Evolutionary conservation across 1,140 invertebrate genomes (phyloP).

Genomic region (Ephestia elutella): DNA sequence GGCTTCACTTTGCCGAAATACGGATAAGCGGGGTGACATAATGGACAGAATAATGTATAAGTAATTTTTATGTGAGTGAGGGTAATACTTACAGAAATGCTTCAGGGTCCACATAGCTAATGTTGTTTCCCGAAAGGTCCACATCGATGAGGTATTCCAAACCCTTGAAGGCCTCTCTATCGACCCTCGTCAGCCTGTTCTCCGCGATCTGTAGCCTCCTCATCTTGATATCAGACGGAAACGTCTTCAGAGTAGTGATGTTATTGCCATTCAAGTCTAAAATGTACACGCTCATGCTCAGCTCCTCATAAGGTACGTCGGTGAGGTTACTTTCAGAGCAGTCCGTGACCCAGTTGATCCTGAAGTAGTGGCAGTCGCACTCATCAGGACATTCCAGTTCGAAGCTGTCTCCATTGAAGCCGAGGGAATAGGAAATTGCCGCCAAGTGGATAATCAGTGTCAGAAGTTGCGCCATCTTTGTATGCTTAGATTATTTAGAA

Average conservation of each 20-base stretch:
- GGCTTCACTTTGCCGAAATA: too few species aligned
- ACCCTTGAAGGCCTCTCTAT: slow-evolving; percentile 77
- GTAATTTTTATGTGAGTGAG: too few species aligned
- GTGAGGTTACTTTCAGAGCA: slow-evolving; percentile 85
- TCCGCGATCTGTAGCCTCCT: slow-evolving; percentile 81
- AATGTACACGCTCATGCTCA: slow-evolving; percentile 81
- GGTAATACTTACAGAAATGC: slow-evolving; percentile 79
- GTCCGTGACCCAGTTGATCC: slow-evolving; percentile 85
- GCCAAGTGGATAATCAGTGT: slow-evolving; percentile 32
- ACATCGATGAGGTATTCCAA: slow-evolving; percentile 81
- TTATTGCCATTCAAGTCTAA: slow-evolving; percentile 83
- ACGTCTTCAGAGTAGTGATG: slow-evolving; percentile 75
- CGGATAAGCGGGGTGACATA: too few species aligned
- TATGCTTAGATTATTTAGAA: slow-evolving; percentile 10
- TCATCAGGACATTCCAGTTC: slow-evolving; percentile 82
- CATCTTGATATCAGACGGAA: slow-evolving; percentile 80
- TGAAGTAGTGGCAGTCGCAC: slow-evolving; percentile 84
- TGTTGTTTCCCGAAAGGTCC: slow-evolving; percentile 80
- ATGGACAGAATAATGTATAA: too few species aligned
- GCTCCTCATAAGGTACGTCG: slow-evolving; percentile 78
- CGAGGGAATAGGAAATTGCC: slow-evolving; percentile 24
- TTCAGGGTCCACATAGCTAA: slow-evolving; percentile 78
- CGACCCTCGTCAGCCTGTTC: slow-evolving; percentile 77
- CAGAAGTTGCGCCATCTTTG: slow-evolving; percentile 40
- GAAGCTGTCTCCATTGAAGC: slow-evolving; percentile 77